Evolutionary conservation across 2,113 vertebrate species (phyloP), one percentile per base, ranked within the genome.

Genomic region (Dendropsophus ebraccatus): DNA sequence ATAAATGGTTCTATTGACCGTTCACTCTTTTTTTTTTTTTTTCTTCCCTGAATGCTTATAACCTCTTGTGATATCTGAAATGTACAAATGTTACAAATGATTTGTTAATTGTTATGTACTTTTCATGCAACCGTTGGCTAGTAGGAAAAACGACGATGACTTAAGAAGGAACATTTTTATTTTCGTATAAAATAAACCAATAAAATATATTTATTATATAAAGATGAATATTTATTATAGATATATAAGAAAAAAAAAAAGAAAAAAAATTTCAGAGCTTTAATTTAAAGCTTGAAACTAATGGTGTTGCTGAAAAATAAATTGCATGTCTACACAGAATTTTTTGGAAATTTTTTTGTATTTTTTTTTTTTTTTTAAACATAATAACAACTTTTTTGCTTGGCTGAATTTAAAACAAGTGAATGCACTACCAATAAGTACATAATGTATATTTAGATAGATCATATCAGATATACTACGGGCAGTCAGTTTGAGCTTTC

Each of bases 201-300:
- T 81, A 86, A 86, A 81, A 81, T 86, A 86, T 86, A 86, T 86
- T 86, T 86, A 86, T 86, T 86, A 86, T 86, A 86, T 81, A 86
- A 86, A 86, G 84, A 86, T 74, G 83, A 86, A 86, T 86, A 86
- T 86, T 86, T 86, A 86, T 86, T 86, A 86, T 86, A 86, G 52
- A 62, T 86, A 81, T 62, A 65, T 70, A 78, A 74, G 73, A 28
- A 7, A 25, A 49, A 83, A 82, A 82, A 69, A 9, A 85, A 75
- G 77, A 7, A 45, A 80, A n/a, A 41, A 41, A 41, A 41, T n/a
- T 41, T 73, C 69, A 21, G 25, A 81, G 85, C 77, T 86, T 86
- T 86, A 72, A 86, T 45, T 73, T 73, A 81, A 86, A 67, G 85
- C 78, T 86, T 78, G 25, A 56, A 47, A 81, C 60, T 72, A 74